Conservation (phyloP, 2,888 invertebrate genomes). For the Eurois occulta region DNA sequence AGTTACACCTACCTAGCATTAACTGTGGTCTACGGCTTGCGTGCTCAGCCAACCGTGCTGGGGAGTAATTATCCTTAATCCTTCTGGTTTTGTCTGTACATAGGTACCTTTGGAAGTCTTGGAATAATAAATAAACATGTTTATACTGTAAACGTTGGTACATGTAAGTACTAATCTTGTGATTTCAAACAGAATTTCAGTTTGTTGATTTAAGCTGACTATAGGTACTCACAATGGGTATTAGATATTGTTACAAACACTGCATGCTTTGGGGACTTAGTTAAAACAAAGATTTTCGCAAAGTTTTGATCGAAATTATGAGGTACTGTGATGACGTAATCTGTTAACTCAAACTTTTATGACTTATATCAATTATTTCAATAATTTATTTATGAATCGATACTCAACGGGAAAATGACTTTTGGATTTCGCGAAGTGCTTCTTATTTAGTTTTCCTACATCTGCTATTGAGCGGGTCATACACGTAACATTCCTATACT, state of each 20-base stretch:
- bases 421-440: not conserved
- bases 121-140: slow-evolving; percentile 27
- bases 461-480: not conserved
- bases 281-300: not conserved
- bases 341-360: not conserved
- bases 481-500: not conserved
- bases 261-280: not conserved
- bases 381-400: slow-evolving; percentile 12
- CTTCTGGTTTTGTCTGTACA: slow-evolving; percentile 26
- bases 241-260: not conserved
- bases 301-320: not conserved
- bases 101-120: slow-evolving; percentile 18
- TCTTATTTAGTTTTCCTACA: not conserved
- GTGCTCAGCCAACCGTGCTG: slow-evolving; percentile 26
- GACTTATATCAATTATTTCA: not conserved
- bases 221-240: not conserved
- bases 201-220: not conserved
- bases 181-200: slow-evolving; percentile 18
- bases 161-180: slow-evolving; percentile 3
- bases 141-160: not conserved
- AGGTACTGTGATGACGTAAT: not conserved
- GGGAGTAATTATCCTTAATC: slow-evolving; percentile 54
- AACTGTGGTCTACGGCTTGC: slow-evolving; percentile 48
- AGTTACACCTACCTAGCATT: slow-evolving; percentile 23
- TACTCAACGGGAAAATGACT: not conserved